phyloP scores from a whole-genome alignment of 1,140 invertebrate species.

The Euura lappo region DNA sequence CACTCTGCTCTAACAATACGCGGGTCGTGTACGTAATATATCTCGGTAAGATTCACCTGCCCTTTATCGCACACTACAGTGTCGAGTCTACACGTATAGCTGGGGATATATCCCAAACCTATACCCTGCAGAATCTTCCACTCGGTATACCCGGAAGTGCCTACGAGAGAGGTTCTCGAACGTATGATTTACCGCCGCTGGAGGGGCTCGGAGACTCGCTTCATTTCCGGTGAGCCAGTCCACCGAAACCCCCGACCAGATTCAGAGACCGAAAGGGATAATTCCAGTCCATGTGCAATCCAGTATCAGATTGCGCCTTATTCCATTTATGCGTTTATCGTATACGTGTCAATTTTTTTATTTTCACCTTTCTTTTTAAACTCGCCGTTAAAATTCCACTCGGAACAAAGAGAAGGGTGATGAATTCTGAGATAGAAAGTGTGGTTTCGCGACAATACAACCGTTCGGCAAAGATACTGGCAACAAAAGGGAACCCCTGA shows the following conservation, averaged over 20 bases:
- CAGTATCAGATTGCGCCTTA: conserved; percentile 19
- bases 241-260: conserved; percentile 6
- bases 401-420: no score
- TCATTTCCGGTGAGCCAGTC: conserved; percentile 31
- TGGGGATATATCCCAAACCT: no score
- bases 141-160: conserved; percentile 19
- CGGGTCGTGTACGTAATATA: no score
- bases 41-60: no score
- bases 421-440: neutral
- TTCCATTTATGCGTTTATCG: neutral
- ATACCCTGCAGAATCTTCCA: neutral
- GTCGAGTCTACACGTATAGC: no score
- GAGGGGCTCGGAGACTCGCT: conserved; percentile 28
- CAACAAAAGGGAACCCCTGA: neutral
- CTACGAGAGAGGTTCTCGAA: conserved; percentile 34
- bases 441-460: conserved; percentile 3
- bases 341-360: neutral
- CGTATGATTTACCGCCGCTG: conserved; percentile 36
- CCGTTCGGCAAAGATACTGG: conserved; percentile 3
- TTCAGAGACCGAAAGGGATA: conserved; percentile 25
- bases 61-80: no score
- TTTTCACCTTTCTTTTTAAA: no score
- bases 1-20: no score
- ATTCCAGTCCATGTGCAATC: conserved; percentile 5
- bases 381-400: no score